A percentile compares a stretch with the other conserved stretches of the same genome.
phyloP scores from a whole-genome alignment of 2,888 invertebrate species.

The Drosophila diplacantha region DNA sequence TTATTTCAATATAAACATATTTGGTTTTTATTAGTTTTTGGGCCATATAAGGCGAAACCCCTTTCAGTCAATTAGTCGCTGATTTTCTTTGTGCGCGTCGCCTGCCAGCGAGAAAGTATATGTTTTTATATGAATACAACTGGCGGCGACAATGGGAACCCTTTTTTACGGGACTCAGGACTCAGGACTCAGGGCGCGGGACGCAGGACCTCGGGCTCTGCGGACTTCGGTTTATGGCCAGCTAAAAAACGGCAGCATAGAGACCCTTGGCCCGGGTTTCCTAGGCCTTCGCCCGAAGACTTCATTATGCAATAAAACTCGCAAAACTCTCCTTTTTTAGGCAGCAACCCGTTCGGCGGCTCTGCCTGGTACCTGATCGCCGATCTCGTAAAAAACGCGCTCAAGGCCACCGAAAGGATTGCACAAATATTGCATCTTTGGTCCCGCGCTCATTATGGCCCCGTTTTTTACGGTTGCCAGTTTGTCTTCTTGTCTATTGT shows the following conservation, averaged over 20 bases:
- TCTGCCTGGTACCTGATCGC: slow-evolving; percentile 40
- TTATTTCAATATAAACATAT: not conserved
- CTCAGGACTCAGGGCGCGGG: not conserved
- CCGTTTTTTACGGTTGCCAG: slow-evolving; percentile 36
- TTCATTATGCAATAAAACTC: slow-evolving; percentile 68
- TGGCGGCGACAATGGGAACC: slow-evolving; percentile 45
- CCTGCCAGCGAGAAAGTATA: slow-evolving; percentile 29
- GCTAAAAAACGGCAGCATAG: slow-evolving; percentile 30
- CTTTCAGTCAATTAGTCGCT: slow-evolving; percentile 72
- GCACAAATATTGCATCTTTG: slow-evolving; percentile 75
- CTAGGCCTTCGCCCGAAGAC: slow-evolving; percentile 50
- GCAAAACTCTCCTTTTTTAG: slow-evolving; percentile 49
- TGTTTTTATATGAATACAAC: slow-evolving; percentile 39
- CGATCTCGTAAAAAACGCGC: slow-evolving; percentile 49
- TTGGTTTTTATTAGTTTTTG: not conserved
- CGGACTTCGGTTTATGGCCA: slow-evolving; percentile 8
- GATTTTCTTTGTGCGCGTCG: slow-evolving; percentile 57
- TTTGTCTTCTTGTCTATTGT: not conserved
- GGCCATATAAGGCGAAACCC: slow-evolving; percentile 50
- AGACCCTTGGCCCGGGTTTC: too few species aligned
- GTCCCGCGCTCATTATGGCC: slow-evolving; percentile 53
- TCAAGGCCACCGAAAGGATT: slow-evolving; percentile 70
- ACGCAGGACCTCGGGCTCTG: not conserved
- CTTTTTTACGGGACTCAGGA: slow-evolving; percentile 15
- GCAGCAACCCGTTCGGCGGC: slow-evolving; percentile 59